A percentile compares a stretch with the other conserved stretches of the same genome.
Evolutionary conservation across 1,140 invertebrate genomes (phyloP).

Genomic region (Chymomyza costata): DNA sequence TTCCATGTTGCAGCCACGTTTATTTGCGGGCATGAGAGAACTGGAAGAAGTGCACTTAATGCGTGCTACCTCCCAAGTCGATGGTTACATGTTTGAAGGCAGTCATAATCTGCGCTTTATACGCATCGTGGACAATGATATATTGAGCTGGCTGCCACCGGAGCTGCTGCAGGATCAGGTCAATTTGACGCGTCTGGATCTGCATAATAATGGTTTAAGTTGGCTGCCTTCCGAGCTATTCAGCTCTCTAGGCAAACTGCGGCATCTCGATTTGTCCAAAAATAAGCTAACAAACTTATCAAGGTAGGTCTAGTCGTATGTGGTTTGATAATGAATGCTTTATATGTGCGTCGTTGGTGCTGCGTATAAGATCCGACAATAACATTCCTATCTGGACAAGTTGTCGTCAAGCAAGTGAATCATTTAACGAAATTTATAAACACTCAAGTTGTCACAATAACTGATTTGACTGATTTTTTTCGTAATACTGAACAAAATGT

Average conservation of each 20-base stretch:
- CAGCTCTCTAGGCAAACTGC: slow-evolving; percentile 75
- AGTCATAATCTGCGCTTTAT: slow-evolving; percentile 77
- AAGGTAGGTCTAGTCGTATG: no score
- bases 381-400: no score
- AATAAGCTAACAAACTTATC: slow-evolving; percentile 74
- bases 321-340: no score
- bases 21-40: slow-evolving; percentile 54
- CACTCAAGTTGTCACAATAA: no score
- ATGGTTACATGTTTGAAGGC: slow-evolving; percentile 78
- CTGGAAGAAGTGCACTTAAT: slow-evolving; percentile 77
- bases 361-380: no score
- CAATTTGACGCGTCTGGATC: slow-evolving; percentile 77
- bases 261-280: slow-evolving; percentile 76
- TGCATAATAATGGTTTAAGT: slow-evolving; percentile 78
- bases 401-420: no score
- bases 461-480: no score
- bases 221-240: slow-evolving; percentile 77
- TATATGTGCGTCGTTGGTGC: no score
- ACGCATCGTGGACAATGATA: slow-evolving; percentile 77
- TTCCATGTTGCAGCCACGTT: slow-evolving; percentile 16
- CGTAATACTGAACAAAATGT: no score
- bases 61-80: slow-evolving; percentile 58
- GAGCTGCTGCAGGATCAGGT: slow-evolving; percentile 78
- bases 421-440: no score
- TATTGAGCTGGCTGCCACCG: slow-evolving; percentile 76